Percentiles rank a stretch among this genome's conserved stretches.
Conservation (phyloP, 2,113 vertebrate species). For the Theristicus caerulescens region DNA sequence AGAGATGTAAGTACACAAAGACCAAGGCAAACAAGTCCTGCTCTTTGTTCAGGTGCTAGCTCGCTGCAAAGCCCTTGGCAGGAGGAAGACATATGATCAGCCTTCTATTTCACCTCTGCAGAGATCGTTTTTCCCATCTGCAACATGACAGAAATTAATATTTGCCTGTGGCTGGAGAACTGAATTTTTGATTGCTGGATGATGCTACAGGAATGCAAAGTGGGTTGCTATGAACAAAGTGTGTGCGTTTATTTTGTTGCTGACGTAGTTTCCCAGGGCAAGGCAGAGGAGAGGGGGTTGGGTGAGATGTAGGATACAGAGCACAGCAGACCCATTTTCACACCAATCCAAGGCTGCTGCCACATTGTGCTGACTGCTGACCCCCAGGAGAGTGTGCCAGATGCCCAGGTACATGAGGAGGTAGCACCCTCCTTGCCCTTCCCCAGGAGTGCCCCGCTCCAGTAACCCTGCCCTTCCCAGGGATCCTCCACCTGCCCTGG, state of each 20-base stretch:
- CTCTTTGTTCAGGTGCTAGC: not conserved
- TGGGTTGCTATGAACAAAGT: not conserved
- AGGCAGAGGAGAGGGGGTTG: not conserved
- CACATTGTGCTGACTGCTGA: not conserved
- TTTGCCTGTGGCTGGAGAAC: not conserved
- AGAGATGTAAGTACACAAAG: not conserved
- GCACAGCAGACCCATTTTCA: not conserved
- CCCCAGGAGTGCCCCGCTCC: fast-evolving
- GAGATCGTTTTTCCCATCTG: not conserved
- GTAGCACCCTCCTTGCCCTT: not conserved
- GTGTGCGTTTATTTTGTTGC: not conserved
- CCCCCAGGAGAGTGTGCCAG: not conserved
- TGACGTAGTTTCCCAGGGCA: not conserved
- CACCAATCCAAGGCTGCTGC: not conserved
- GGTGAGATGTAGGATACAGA: not conserved
- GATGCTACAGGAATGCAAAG: not conserved
- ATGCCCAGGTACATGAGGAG: not conserved
- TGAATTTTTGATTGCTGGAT: not conserved
- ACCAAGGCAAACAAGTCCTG: not conserved
- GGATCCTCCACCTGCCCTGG: not conserved
- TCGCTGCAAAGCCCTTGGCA: not conserved
- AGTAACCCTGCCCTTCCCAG: not conserved
- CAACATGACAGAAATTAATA: constrained; percentile 14
- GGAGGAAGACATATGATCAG: not conserved
- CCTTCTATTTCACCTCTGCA: not conserved